These are phyloP conservation scores for Neotoma lepida DNA, from an alignment of 2,113 vertebrate species.

Conservation along the genomic window DNA sequence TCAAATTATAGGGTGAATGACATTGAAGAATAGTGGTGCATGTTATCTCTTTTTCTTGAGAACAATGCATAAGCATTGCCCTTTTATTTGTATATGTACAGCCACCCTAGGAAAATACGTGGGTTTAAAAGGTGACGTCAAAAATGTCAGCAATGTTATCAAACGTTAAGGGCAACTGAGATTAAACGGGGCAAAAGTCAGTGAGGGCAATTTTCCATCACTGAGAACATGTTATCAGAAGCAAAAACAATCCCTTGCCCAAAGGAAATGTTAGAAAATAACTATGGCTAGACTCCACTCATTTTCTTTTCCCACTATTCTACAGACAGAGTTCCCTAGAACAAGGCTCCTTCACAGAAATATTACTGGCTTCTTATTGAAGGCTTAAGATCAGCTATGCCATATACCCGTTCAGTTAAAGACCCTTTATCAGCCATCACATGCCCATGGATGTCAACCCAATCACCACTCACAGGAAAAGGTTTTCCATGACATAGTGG, in stretches of 20 bases:
- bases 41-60: slow-evolving; percentile 24
- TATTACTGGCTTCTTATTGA: slow-evolving; percentile 51
- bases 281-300: neutral
- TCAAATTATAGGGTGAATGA: slow-evolving; percentile 42
- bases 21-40: slow-evolving; percentile 8
- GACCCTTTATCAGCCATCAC: slow-evolving; percentile 60
- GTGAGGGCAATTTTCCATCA: slow-evolving; percentile 26
- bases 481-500: slow-evolving; percentile 98
- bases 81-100: slow-evolving; percentile 1
- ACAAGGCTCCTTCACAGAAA: slow-evolving; percentile 49
- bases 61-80: slow-evolving; percentile 5
- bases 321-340: neutral
- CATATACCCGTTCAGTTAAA: slow-evolving; percentile 68
- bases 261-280: slow-evolving; percentile 49
- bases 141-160: slow-evolving; percentile 27
- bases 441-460: slow-evolving; percentile 63
- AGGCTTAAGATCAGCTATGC: neutral
- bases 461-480: slow-evolving; percentile 94
- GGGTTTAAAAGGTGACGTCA: slow-evolving; percentile 29
- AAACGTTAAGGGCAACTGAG: slow-evolving; percentile 20
- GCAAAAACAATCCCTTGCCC: slow-evolving; percentile 50
- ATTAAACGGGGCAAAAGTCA: neutral
- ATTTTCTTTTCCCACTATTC: slow-evolving; percentile 7
- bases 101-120: neutral
- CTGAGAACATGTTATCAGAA: slow-evolving; percentile 7